phyloP scores from a whole-genome alignment of 2,797 vertebrate species.

The Otolemur crassicaudatus region DNA sequence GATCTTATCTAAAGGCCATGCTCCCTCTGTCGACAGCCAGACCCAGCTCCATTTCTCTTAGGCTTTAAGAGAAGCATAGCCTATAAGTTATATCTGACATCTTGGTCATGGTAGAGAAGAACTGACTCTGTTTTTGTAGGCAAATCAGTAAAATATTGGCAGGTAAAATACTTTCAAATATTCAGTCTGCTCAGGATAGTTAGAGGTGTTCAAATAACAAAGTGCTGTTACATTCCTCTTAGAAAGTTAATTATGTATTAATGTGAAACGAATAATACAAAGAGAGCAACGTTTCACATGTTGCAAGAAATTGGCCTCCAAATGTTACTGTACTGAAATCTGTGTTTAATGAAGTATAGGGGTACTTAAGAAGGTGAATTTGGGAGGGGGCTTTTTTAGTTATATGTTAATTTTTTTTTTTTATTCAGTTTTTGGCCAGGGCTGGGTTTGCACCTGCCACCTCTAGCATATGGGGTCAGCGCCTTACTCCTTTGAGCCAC shows the following conservation, averaged over 20 bases:
- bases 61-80: not conserved
- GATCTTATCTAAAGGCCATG: not conserved
- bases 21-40: not conserved
- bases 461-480: no score
- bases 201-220: not conserved
- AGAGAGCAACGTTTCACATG: not conserved
- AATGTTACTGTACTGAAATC: constrained; percentile 38
- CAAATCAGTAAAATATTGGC: not conserved
- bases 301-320: constrained; percentile 12
- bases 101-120: not conserved
- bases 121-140: not conserved
- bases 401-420: constrained; percentile 22
- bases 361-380: not conserved
- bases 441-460: no score
- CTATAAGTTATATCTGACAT: not conserved
- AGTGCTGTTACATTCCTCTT: not conserved
- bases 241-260: constrained; percentile 29
- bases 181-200: not conserved
- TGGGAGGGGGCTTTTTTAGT: not conserved
- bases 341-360: not conserved
- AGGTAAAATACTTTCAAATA: constrained; percentile 17
- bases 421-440: no score
- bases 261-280: constrained; percentile 20
- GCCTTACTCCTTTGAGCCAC: no score
- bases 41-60: not conserved